Percentiles rank a stretch among this genome's conserved stretches.
These are phyloP conservation scores for Rhea americana DNA, from an alignment of 2,113 vertebrate species.

Conservation along the genomic window DNA sequence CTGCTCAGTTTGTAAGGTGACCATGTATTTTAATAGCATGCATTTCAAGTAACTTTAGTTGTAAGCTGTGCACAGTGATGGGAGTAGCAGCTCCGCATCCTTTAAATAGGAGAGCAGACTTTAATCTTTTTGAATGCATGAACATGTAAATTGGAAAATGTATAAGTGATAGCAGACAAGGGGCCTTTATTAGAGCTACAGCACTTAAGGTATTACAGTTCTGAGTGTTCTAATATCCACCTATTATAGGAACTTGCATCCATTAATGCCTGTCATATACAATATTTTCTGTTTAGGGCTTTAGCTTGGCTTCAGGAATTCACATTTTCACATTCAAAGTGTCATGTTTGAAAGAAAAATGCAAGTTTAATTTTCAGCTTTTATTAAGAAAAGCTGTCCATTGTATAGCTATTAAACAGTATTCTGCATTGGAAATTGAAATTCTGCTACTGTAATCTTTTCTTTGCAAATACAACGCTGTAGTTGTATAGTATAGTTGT, in stretches of 20 bases:
- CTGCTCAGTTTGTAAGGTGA: background rate
- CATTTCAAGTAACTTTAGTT: background rate
- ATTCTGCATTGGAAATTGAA: background rate
- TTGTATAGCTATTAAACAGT: rapidly evolving
- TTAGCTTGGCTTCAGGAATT: background rate
- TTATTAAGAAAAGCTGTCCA: background rate
- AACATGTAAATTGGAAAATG: background rate
- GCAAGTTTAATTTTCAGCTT: background rate
- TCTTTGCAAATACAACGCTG: background rate
- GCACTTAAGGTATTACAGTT: background rate
- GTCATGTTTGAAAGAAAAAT: background rate
- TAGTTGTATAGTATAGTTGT: background rate
- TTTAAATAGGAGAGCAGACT: background rate
- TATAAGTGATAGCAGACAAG: background rate
- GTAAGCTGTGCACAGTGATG: background rate
- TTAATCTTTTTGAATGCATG: background rate
- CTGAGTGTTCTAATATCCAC: background rate
- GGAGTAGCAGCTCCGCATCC: background rate
- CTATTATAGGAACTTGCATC: background rate
- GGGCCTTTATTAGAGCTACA: background rate
- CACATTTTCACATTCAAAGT: background rate
- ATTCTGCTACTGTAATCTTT: background rate
- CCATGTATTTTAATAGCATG: background rate
- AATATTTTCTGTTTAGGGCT: background rate
- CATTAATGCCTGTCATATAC: background rate